phyloP scores from a whole-genome alignment of 2,888 invertebrate genomes.

The Tigriopus californicus region DNA sequence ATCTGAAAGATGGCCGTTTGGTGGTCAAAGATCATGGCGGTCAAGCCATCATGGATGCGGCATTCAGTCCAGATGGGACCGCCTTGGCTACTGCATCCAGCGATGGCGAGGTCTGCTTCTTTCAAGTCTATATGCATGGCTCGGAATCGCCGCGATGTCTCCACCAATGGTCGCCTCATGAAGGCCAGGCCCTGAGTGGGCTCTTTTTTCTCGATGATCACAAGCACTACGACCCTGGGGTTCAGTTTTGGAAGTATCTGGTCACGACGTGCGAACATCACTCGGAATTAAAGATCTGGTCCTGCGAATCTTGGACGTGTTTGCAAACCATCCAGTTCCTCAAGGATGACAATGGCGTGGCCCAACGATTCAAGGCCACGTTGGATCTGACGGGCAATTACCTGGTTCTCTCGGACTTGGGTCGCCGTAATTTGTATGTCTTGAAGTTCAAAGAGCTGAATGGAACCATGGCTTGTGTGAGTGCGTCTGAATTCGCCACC shows the following conservation, averaged over 20 bases:
- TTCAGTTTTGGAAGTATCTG: constrained; percentile 85
- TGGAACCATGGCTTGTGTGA: constrained; percentile 14
- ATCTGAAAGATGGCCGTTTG: constrained; percentile 31
- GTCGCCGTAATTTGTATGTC: constrained; percentile 57
- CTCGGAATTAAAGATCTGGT: constrained; percentile 77
- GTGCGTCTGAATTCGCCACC: constrained; percentile 63
- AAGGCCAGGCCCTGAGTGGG: constrained; percentile 62
- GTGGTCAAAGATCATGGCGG: constrained; percentile 40
- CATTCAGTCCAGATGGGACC: constrained; percentile 83
- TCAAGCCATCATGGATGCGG: constrained; percentile 52
- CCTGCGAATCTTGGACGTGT: constrained; percentile 83
- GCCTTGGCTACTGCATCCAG: constrained; percentile 73
- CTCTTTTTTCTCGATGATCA: constrained; percentile 88
- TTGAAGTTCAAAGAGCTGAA: constrained; percentile 27
- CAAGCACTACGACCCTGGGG: constrained; percentile 42
- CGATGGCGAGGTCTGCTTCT: constrained; percentile 81
- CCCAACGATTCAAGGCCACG: constrained; percentile 43
- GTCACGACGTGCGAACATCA: constrained; percentile 78
- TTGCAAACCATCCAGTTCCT: constrained; percentile 63
- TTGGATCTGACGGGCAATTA: constrained; percentile 69
- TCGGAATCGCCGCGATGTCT: constrained; percentile 50
- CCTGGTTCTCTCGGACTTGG: constrained; percentile 68
- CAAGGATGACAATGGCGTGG: constrained; percentile 19
- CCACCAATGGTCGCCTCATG: constrained; percentile 84
- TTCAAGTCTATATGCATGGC: constrained; percentile 57